Evolutionary conservation across 2,797 vertebrate species (phyloP).

Genomic region (Urocyon cinereoargenteus): DNA sequence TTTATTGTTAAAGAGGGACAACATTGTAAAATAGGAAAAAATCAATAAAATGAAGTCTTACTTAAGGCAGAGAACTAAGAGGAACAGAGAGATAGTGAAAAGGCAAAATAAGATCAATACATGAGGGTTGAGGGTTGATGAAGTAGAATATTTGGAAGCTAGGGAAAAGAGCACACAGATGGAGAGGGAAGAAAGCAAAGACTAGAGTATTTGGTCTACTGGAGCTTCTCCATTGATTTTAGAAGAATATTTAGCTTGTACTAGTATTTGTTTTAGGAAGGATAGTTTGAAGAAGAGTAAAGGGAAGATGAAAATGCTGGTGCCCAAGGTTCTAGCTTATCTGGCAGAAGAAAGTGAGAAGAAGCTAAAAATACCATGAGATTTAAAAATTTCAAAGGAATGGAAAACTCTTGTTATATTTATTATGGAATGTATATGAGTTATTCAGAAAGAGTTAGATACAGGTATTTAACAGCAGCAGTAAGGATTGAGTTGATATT

Average conservation of each 20-base stretch:
- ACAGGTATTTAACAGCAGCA: not conserved
- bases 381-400: not conserved
- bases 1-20: not conserved
- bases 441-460: conserved; percentile 1
- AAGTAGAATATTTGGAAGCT: not conserved
- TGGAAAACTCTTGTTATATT: not conserved
- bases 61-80: conserved; percentile 15
- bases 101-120: not conserved
- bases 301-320: not conserved
- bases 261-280: not conserved
- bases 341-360: not conserved
- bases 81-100: not conserved
- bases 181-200: not conserved
- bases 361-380: not conserved
- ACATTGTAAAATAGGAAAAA: conserved; percentile 1
- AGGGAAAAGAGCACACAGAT: not conserved
- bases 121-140: not conserved
- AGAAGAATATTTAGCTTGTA: not conserved
- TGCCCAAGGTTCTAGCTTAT: not conserved
- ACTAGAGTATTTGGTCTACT: not conserved
- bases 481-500: not conserved
- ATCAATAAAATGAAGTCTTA: not conserved
- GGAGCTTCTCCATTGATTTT: not conserved
- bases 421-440: not conserved
- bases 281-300: not conserved